These are phyloP conservation scores for Tetrax tetrax DNA, from an alignment of 2,113 vertebrate species.

Conservation along the genomic window DNA sequence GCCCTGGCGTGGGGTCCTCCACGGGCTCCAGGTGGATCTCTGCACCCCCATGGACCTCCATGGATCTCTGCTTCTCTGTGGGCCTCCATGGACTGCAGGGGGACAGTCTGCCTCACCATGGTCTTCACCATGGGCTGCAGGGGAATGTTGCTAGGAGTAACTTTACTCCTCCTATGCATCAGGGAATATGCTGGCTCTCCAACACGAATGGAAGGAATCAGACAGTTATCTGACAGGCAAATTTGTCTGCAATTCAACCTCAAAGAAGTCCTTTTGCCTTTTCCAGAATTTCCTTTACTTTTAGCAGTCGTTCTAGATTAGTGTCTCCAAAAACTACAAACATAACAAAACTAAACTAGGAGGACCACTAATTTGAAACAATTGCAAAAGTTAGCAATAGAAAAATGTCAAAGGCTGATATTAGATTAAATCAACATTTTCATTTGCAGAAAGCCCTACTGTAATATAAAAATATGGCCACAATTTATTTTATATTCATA, in stretches of 20 bases:
- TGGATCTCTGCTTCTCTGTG: too few species aligned
- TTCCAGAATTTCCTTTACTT: neutral
- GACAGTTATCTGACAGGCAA: neutral
- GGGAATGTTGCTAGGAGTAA: too few species aligned
- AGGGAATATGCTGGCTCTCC: neutral
- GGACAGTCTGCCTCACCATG: too few species aligned
- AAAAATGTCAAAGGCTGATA: neutral
- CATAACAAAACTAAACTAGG: neutral
- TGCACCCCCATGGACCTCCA: too few species aligned
- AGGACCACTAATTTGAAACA: neutral
- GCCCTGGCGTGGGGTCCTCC: too few species aligned
- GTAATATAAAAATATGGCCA: neutral
- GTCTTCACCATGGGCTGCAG: too few species aligned
- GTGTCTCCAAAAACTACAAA: neutral
- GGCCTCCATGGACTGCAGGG: too few species aligned
- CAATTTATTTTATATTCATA: neutral
- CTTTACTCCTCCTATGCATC: too few species aligned
- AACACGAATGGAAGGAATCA: neutral
- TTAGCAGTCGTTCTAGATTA: neutral
- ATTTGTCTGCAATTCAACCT: neutral
- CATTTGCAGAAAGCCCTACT: neutral
- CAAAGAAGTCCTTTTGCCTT: neutral
- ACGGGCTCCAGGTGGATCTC: too few species aligned
- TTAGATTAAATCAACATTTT: neutral
- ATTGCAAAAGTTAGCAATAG: neutral